Evolutionary conservation across 2,113 vertebrate species (phyloP).

Genomic region (Dissostichus mawsoni): DNA sequence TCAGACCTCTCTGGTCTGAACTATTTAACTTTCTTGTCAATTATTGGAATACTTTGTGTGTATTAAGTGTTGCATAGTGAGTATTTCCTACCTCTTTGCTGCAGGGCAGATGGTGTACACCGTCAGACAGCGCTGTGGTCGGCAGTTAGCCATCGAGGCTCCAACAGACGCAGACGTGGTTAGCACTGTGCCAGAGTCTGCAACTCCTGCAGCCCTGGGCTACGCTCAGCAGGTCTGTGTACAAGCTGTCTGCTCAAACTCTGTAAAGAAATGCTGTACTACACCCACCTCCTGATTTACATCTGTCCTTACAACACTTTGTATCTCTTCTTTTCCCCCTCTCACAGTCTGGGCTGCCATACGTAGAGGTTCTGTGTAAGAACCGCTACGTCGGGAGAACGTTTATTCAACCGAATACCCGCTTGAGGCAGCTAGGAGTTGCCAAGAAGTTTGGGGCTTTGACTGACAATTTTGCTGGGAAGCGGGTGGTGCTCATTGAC

Average conservation of each 20-base stretch:
- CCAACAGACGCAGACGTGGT: slow-evolving; percentile 95
- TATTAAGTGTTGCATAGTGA: not conserved
- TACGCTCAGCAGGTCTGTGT: slow-evolving; percentile 91
- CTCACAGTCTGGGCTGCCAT: slow-evolving; percentile 91
- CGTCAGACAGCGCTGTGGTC: slow-evolving; percentile 93
- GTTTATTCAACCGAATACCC: slow-evolving; percentile 97
- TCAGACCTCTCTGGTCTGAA: not conserved
- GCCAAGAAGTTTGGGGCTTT: slow-evolving; percentile 98
- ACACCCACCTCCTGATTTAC: not conserved
- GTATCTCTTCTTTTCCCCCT: not conserved
- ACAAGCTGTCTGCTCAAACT: not conserved
- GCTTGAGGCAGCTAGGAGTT: slow-evolving; percentile 96
- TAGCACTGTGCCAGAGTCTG: slow-evolving; percentile 98
- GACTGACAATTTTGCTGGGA: slow-evolving; percentile 96
- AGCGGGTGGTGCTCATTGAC: slow-evolving; percentile 94
- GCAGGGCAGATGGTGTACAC: slow-evolving; percentile 99
- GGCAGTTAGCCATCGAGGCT: slow-evolving; percentile 94
- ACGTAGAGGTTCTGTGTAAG: slow-evolving; percentile 97
- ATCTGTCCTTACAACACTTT: not conserved
- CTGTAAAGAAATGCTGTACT: not conserved
- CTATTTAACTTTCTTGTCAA: not conserved
- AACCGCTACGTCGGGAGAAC: slow-evolving; percentile 98
- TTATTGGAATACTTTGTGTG: not conserved
- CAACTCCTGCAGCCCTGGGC: slow-evolving; percentile 96
- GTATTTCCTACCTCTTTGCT: slow-evolving; percentile 4